Conservation (phyloP, 2,113 vertebrate genomes). For the Conger conger region DNA sequence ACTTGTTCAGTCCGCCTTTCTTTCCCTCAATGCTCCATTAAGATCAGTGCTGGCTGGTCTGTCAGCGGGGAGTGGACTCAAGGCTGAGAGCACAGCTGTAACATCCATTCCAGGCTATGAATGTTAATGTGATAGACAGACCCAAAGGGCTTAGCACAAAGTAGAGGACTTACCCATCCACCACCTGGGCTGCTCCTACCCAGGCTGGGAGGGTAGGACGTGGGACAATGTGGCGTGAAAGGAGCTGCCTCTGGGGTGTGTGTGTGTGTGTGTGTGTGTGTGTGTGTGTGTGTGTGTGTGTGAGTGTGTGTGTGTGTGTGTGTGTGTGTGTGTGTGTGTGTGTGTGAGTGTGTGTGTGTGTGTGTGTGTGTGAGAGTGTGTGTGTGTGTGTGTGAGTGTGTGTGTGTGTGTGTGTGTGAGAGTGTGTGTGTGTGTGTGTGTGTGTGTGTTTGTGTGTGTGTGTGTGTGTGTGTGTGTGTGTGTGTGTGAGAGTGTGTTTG, state of each 20-base stretch:
- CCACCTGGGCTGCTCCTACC: background rate
- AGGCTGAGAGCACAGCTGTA: background rate
- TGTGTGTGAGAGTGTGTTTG: too few relatives aligned
- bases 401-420: too few relatives aligned
- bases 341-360: too few relatives aligned
- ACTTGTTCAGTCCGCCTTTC: background rate
- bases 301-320: too few relatives aligned
- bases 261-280: too few relatives aligned
- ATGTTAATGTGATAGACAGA: background rate
- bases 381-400: too few relatives aligned
- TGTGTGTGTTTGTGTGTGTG: too few relatives aligned
- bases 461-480: too few relatives aligned
- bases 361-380: too few relatives aligned
- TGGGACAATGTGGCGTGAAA: background rate
- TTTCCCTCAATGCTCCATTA: background rate
- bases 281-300: too few relatives aligned
- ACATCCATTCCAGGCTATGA: background rate
- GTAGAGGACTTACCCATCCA: background rate
- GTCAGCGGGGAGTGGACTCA: background rate
- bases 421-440: too few relatives aligned
- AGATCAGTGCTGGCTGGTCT: background rate
- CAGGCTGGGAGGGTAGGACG: background rate
- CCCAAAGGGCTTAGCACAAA: background rate
- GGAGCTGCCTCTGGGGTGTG: background rate
- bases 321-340: too few relatives aligned